Evolutionary conservation across 2,888 invertebrate species (phyloP), one percentile per base, ranked within the genome.

Genomic region (Parnassius smintheus): DNA sequence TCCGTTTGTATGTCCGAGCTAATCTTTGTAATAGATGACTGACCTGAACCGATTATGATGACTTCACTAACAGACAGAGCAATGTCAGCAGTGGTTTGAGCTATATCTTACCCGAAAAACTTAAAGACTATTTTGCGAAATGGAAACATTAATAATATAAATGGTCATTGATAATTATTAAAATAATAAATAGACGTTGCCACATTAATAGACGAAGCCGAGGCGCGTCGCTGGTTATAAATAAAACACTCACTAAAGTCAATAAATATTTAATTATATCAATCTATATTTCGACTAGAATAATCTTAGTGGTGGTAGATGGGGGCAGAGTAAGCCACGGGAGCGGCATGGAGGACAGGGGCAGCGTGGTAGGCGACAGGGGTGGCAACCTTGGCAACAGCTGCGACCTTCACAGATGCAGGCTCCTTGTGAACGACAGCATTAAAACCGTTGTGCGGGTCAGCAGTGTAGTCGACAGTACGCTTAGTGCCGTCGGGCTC

Each of bases 271-370:
- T 58, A 50, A 18, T 50, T 11, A 49, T 2, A 42, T 18, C 11
- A 35, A 18, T 41, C 42, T 22, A 58, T 18, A 41, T 13, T 42
- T 42, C 9, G 53, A 67, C 50, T 50, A 51, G 18, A 51, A 57
- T 12, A 9, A 25, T 9, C 12, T 93, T 25, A 88, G 92, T 57
- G 85, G 88, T 69, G 89, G 95, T 70, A 72, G 92, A 92, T 73
- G 94, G 94, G 94, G 93, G 95, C 94, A 93, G 94, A 68, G 63
- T 73, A 52, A 2, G 52, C 52, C 0, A 58, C 11, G 11, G 58
- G 58, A 11, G 58, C 22, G 22, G 45, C 67, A 57, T 77, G 71
- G n/a, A 70, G 69, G 1, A 75, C 71, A 50, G 76, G 78, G 9
- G 75, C 70, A 55, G 71, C 63, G 56, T 67, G 66, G 65, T 75